Evolutionary conservation across 1,140 invertebrate genomes (phyloP), one percentile per base, ranked within the genome.

Genomic region (Neodiprion fabricii): DNA sequence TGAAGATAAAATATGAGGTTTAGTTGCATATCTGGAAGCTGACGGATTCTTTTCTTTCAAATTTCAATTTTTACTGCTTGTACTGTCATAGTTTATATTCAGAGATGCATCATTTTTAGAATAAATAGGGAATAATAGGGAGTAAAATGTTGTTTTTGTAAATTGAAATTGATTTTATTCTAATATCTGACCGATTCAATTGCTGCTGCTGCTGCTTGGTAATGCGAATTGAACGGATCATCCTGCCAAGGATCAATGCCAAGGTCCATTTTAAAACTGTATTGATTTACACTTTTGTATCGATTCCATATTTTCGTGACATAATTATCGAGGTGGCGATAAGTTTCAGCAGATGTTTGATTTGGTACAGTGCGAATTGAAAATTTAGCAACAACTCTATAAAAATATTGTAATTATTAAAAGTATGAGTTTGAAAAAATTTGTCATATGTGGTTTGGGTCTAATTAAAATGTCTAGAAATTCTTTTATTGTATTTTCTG

Each of bases 321-420:
- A 65, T 79, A 67, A 61, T 66, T 74, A 7, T 79, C 53, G 61
- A 80, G 67, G 48, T 77, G 72, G 17, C 53, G n/a, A 23, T 17
- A 76, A 61, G 73, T 74, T 65, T 73, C 72, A 8, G 48, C 21
- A 48, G 67, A 23, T 10, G 53, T 80, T 84, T 90, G 89, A 81
- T 93, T 85, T 1, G 91, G 91, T 4, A 93, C 92, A 70, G 93
- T 85, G 69, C 92, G 87, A 76, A 93, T 89, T n/a, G 91, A 92
- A 83, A 93, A 93, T 77, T 92, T 93, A 71, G 91, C 92, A 77
- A 88, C 89, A 9, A 93, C 91, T 82, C 92, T 92, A n/a, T 5
- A 4, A 82, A 70, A 49, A 92, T 92, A 72, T 93, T 93, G 8
- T 14, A 61, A 61, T 12, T 61, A 61, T 61, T 14, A 17, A 61